Evolutionary conservation across 2,888 invertebrate species (phyloP).

Genomic region (Athalia cordata): DNA sequence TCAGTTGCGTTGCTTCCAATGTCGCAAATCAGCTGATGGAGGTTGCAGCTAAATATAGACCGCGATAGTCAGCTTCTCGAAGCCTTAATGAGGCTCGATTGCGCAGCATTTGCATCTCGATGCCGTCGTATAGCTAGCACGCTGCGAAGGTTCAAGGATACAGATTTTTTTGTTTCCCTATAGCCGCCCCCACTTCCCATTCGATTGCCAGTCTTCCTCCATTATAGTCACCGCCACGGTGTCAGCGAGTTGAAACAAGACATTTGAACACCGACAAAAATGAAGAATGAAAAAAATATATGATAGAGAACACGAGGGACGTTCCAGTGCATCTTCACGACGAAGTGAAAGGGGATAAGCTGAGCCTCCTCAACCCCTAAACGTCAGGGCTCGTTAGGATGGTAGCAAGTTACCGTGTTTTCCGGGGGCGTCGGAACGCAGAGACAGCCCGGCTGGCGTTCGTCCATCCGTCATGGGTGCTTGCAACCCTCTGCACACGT

Average conservation of each 20-base stretch:
- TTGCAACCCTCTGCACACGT: background rate
- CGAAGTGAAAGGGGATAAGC: constrained; percentile 16
- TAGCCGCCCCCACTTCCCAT: background rate
- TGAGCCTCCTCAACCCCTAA: constrained; percentile 56
- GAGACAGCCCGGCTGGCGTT: background rate
- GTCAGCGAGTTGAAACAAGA: background rate
- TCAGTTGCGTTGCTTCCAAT: background rate
- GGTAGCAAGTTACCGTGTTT: constrained; percentile 29
- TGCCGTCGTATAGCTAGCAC: background rate
- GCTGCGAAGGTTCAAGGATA: constrained; percentile 12
- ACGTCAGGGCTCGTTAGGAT: constrained; percentile 69
- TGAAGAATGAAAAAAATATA: background rate
- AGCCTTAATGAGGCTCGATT: constrained; percentile 35
- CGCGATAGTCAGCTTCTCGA: background rate
- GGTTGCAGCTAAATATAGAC: constrained; percentile 17
- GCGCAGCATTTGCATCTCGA: constrained; percentile 19
- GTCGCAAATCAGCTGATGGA: constrained; percentile 2
- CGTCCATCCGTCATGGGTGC: background rate
- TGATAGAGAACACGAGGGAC: constrained; percentile 5
- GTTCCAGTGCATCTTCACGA: background rate
- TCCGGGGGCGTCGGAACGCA: background rate
- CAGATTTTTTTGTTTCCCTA: too few species aligned
- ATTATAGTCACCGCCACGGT: background rate
- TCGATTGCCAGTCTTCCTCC: background rate
- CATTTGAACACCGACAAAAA: background rate